These are phyloP conservation scores for Hippasteria phrygiana DNA, from an alignment of 53 echinoderm and acorn worm species.

Conservation along the genomic window DNA sequence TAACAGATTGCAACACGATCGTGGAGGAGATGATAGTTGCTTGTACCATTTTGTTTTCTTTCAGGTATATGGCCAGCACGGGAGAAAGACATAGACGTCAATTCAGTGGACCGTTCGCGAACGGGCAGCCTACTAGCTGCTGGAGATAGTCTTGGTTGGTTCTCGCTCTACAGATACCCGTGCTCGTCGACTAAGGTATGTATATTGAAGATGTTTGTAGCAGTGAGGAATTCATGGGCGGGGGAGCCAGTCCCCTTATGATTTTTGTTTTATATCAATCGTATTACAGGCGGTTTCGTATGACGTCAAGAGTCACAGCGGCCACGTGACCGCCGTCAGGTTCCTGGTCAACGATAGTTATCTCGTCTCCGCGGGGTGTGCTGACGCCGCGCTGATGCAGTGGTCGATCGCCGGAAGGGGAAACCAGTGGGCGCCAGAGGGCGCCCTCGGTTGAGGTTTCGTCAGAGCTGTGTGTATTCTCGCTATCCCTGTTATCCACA, in stretches of 20 bases:
- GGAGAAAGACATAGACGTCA: constrained; percentile 76
- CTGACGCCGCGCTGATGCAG: constrained; percentile 84
- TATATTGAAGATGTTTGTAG: too few relatives aligned
- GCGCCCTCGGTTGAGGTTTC: background rate
- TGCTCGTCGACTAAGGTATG: constrained; percentile 85
- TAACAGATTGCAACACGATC: too few relatives aligned
- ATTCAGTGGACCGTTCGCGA: constrained; percentile 75
- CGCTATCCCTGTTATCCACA: too few relatives aligned
- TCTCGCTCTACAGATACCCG: constrained; percentile 87
- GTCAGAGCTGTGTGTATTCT: too few relatives aligned
- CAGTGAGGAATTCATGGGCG: too few relatives aligned
- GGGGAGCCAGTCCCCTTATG: background rate
- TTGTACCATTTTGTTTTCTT: too few relatives aligned
- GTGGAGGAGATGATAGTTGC: too few relatives aligned
- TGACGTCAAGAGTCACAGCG: constrained; percentile 86
- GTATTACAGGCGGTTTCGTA: constrained; percentile 75
- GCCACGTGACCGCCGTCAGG: constrained; percentile 75
- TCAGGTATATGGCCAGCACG: constrained; percentile 89
- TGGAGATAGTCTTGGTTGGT: constrained; percentile 81
- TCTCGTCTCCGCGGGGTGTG: constrained; percentile 80
- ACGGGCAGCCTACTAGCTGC: constrained; percentile 70
- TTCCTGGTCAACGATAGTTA: constrained; percentile 80
- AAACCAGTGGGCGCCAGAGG: constrained; percentile 7
- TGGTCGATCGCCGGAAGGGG: constrained; percentile 49
- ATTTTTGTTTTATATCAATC: background rate